Evolutionary conservation across 2,888 invertebrate species (phyloP).

Genomic region (Drosophila phalerata): DNA sequence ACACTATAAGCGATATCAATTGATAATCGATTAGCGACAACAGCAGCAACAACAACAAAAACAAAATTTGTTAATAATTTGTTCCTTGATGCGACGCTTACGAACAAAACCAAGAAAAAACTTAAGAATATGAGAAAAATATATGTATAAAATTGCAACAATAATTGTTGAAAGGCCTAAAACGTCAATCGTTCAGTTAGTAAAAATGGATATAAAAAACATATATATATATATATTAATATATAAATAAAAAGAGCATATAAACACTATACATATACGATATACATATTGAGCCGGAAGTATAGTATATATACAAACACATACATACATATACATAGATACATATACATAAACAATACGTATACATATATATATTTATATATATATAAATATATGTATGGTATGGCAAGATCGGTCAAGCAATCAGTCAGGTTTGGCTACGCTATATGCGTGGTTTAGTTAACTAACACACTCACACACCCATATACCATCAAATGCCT

Average conservation of each 20-base stretch:
- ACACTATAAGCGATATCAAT: constrained; percentile 40
- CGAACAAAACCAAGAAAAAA: constrained; percentile 18
- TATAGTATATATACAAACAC: constrained; percentile 22
- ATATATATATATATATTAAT: neutral
- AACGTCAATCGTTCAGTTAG: constrained; percentile 40
- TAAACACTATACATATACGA: constrained; percentile 70
- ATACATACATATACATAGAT: constrained; percentile 25
- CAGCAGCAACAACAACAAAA: constrained; percentile 20
- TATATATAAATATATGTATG: constrained; percentile 38
- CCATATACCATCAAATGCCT: constrained; percentile 55
- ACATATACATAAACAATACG: constrained; percentile 40
- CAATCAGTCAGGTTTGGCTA: constrained; percentile 52
- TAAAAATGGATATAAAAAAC: constrained; percentile 1
- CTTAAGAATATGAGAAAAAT: constrained; percentile 12
- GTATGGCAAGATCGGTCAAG: constrained; percentile 33
- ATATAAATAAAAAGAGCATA: constrained; percentile 30
- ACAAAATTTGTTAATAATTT: constrained; percentile 66
- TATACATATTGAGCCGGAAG: constrained; percentile 68
- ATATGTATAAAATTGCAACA: constrained; percentile 5
- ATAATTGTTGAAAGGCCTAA: constrained; percentile 29
- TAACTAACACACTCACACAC: constrained; percentile 39
- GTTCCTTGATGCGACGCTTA: constrained; percentile 79
- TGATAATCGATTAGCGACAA: constrained; percentile 30
- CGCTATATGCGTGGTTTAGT: constrained; percentile 43
- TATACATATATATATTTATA: constrained; percentile 24